phyloP scores from a whole-genome alignment of 2,113 vertebrate genomes.

The Balaenoptera acutorostrata region DNA sequence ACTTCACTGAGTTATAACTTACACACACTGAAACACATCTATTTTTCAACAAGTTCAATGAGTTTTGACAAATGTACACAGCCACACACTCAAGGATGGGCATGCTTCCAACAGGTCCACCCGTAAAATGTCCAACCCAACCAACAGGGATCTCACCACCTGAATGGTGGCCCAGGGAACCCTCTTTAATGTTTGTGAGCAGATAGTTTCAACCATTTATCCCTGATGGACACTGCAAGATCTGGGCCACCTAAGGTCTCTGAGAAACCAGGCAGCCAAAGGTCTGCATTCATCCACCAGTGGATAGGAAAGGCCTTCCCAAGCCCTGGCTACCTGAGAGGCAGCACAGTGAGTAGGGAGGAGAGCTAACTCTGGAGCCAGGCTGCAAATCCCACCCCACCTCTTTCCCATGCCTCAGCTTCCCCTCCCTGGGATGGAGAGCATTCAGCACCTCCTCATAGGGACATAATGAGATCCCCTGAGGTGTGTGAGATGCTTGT shows the following conservation, averaged over 20 bases:
- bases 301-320: neutral
- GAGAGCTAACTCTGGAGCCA: neutral
- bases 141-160: neutral
- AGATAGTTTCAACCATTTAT: neutral
- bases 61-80: neutral
- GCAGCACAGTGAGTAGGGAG: neutral
- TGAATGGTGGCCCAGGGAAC: neutral
- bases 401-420: neutral
- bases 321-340: neutral
- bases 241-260: too few species aligned
- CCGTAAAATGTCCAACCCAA: neutral
- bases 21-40: neutral
- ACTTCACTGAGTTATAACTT: neutral
- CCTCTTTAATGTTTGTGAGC: neutral
- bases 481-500: neutral
- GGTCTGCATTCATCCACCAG: neutral
- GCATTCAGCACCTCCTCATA: neutral
- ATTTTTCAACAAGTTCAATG: neutral
- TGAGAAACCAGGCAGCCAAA: neutral
- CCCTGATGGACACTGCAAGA: neutral
- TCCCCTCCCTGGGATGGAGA: neutral
- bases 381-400: neutral
- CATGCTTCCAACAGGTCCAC: neutral
- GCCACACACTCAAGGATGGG: neutral
- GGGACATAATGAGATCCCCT: neutral